Base-by-base conservation (phyloP, 2,797 vertebrate species). In the Phrynocephalus vlangalii region DNA sequence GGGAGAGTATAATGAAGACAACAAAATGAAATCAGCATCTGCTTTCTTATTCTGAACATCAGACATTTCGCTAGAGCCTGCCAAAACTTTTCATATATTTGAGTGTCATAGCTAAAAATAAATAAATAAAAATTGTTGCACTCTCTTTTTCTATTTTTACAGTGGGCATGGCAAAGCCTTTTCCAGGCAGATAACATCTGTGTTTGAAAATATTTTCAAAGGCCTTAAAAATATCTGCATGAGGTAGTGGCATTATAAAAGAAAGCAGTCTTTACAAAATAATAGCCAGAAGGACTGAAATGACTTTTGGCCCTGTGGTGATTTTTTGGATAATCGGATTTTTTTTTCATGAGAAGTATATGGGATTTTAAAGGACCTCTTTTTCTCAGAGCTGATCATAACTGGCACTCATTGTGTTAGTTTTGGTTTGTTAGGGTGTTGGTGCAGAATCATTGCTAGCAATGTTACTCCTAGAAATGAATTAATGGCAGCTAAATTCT, bases 181-280 rank as follows among this genome's bases (percentile, higher is more conserved):
- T 87, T 79, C 16, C 13, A 30, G 26, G 2, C 75, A 77, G 50
- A 50, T 30, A 81, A 48, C 9, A 83, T 30, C 24, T 82, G 0
- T 52, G 0, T 88, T 82, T 88, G 70, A 88, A 88, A 28, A 20
- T 48, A 85, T 10, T 52, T 7, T n/a, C 44, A 83, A 83, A 83
- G 44, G 7, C 13, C 30, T 83, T 87, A 30, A 76, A 87, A 68
- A 7, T 56, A 11, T 30, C 71, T 67, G 0, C 18, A 66, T 75
- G 30, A 70, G 0, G 52, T 68, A 0, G 22, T 50, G 26, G 73
- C 44, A 26, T n/a, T 20, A 11, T 66, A 10, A 48, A 66, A 78
- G 38, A 22, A 30, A 67, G 50, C 1, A 68, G 38, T 3, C 26
- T 77, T 77, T n/a, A 77, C 76, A 38, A 86, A 85, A 48, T 0